phyloP scores from a whole-genome alignment of 2,113 vertebrate genomes.

The Narcine bancroftii region DNA sequence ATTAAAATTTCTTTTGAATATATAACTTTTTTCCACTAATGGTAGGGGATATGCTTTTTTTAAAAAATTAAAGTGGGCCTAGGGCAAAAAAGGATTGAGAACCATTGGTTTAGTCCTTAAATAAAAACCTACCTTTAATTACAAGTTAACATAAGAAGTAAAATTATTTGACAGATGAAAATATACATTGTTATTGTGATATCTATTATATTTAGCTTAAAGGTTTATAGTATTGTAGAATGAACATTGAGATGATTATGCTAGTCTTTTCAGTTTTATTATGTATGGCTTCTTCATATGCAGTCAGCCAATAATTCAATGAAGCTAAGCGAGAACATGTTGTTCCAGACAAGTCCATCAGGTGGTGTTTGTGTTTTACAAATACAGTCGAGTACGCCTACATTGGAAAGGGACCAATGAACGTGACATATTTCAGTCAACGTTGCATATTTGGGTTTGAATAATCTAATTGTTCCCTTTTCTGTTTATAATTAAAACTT shows the following conservation, averaged over 20 bases:
- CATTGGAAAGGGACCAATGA: background rate
- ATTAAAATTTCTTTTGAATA: too few relatives aligned
- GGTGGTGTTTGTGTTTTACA: background rate
- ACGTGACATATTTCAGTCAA: background rate
- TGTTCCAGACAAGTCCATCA: background rate
- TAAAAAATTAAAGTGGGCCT: too few relatives aligned
- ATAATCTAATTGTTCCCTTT: background rate
- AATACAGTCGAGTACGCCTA: background rate
- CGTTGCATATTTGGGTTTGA: background rate
- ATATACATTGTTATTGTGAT: background rate
- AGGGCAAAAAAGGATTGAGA: too few relatives aligned
- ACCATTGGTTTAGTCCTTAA: background rate
- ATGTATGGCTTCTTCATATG: background rate
- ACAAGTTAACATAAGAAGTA: background rate
- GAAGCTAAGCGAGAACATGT: background rate
- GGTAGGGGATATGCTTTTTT: too few relatives aligned
- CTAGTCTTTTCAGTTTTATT: background rate
- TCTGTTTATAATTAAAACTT: background rate
- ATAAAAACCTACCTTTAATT: background rate
- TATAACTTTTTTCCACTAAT: too few relatives aligned
- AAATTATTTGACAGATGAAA: background rate
- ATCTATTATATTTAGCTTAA: background rate
- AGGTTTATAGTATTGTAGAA: background rate
- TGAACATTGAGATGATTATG: background rate
- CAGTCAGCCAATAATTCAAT: background rate